Evolutionary conservation across 2,797 vertebrate species (phyloP), one percentile per base, ranked within the genome.

Genomic region (Myotis findleyi): DNA sequence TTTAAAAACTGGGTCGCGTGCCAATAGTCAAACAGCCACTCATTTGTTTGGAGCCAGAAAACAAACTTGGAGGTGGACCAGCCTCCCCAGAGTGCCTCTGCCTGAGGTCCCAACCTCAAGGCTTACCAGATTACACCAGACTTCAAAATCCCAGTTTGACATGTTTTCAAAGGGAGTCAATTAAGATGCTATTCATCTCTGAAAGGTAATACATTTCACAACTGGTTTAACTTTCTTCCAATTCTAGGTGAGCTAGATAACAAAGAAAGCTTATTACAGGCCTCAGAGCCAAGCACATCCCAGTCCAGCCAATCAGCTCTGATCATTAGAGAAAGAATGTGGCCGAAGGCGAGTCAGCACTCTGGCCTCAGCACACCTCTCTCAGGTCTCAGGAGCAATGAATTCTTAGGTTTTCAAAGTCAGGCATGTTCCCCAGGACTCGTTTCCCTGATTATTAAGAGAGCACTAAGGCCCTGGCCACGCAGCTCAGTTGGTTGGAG

Each of bases 41-140:
- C 97, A 47, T 97, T 97, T 97, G 98, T 98, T 97, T 97, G 97
- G 97, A 98, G 96, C 96, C 92, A 96, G 96, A 98, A 98, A 98
- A 97, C 94, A 97, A 97, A 97, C 94, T 95, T 92, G 93, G 92
- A 98, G 76, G 95, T 98, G 94, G 97, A 96, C 95, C 3, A 75
- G 84, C 55, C 95, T 98, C 96, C 72, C 62, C 47, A 16, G 51
- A 66, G 87, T 55, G 93, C 79, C 93, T 94, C 84, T 30, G 94
- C 81, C 25, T n/a, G 80, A 95, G 87, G 84, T n/a, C 84, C 87
- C 68, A 68, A 62, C 91, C 91, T 71, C 85, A 38, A 81, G 90
- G 94, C 82, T 44, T 44, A 83, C 79, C 77, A 55, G 77, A 86
- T 95, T 72, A 77, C 76, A 91, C 1, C 69, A 1, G 81, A 84